Percentiles rank a stretch among this genome's conserved stretches.
phyloP scores from a whole-genome alignment of 1,140 invertebrate species.

The Notospermus geniculatus region DNA sequence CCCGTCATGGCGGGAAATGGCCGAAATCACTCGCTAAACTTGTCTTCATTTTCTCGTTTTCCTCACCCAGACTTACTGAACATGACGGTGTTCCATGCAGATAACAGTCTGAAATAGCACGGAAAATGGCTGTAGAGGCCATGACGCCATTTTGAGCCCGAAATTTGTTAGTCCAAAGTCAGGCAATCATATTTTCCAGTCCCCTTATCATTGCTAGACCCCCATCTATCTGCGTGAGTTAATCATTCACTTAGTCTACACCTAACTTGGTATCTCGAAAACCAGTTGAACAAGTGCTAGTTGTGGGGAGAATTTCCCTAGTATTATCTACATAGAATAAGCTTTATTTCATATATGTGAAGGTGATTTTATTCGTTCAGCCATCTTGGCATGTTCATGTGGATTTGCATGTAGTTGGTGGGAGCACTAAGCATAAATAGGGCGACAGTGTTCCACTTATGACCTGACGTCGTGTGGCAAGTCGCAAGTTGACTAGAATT shows the following conservation, averaged over 20 bases:
- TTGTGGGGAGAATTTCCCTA: too few relatives aligned
- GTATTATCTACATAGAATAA: not conserved
- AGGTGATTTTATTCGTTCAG: not conserved
- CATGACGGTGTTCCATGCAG: not conserved
- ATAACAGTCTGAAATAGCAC: slow-evolving; percentile 2
- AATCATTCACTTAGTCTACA: too few relatives aligned
- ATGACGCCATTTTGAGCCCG: slow-evolving; percentile 8
- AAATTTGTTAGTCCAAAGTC: not conserved
- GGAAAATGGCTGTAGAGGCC: slow-evolving; percentile 1
- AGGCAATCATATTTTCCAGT: not conserved
- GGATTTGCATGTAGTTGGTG: not conserved
- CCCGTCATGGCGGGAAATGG: slow-evolving; percentile 2
- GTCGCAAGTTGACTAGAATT: too few relatives aligned
- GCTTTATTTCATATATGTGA: slow-evolving; percentile 7
- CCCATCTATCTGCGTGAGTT: too few relatives aligned
- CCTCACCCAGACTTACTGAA: not conserved
- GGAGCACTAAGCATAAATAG: not conserved
- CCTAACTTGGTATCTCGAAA: too few relatives aligned
- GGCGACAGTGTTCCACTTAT: too few relatives aligned
- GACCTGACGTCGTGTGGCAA: too few relatives aligned
- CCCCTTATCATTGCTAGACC: too few relatives aligned
- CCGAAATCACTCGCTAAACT: not conserved
- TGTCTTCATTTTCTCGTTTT: slow-evolving; percentile 1
- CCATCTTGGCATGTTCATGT: not conserved
- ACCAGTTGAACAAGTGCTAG: too few relatives aligned